These are phyloP conservation scores for Thymelicus sylvestris DNA, from an alignment of 2,888 invertebrate species.

Conservation along the genomic window DNA sequence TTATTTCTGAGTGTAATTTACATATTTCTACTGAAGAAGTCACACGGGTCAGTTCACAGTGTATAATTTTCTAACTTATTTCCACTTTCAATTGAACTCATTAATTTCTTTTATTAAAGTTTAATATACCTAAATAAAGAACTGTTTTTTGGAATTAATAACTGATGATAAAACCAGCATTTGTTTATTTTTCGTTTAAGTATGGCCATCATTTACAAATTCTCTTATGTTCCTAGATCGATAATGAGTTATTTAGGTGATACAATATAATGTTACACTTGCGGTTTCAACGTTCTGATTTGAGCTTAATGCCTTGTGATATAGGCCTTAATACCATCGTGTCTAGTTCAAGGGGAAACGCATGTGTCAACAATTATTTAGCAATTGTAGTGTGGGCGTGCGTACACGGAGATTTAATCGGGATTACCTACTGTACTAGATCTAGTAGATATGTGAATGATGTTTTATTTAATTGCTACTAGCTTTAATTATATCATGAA, in stretches of 20 bases:
- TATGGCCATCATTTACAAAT: neutral
- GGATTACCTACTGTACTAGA: slow-evolving; percentile 20
- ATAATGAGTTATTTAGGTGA: slow-evolving; percentile 26
- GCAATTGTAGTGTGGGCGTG: slow-evolving; percentile 27
- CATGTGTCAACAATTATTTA: slow-evolving; percentile 35
- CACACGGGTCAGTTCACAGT: too few species aligned
- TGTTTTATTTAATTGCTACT: slow-evolving; percentile 10
- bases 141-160: too few species aligned
- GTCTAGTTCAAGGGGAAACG: slow-evolving; percentile 37
- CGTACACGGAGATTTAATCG: slow-evolving; percentile 21
- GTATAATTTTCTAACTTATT: too few species aligned
- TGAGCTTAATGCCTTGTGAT: slow-evolving; percentile 36
- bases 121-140: too few species aligned
- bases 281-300: slow-evolving; percentile 27
- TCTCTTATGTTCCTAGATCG: neutral
- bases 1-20: too few species aligned
- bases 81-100: too few species aligned
- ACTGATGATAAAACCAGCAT: too few species aligned
- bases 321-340: slow-evolving; percentile 24
- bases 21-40: too few species aligned
- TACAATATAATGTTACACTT: slow-evolving; percentile 29
- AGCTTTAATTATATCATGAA: neutral
- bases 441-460: slow-evolving; percentile 22
- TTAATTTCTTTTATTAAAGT: too few species aligned
- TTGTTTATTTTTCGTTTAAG: neutral